Evolutionary conservation across 64 coral and sea anemone species (phyloP), one percentile per base, ranked within the genome.

Genomic region (Actinia tenebrosa): DNA sequence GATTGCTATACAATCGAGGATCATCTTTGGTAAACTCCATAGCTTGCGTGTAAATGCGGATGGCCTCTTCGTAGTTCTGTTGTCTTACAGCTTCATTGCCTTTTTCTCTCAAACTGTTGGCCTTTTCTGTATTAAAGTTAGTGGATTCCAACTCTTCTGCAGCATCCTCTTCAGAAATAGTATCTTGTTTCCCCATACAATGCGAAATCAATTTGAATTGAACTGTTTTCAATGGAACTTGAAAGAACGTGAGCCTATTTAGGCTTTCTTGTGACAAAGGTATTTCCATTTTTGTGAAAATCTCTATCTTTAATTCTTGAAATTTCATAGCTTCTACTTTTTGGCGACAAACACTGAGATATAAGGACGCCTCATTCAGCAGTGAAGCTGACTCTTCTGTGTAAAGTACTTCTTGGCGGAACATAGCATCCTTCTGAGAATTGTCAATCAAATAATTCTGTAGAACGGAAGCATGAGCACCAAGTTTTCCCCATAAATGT

Each of bases 141-240:
- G 64, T 25, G 19, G 18, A 26, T 69, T 69, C 64, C 9, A 69
- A 22, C 22, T 69, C 64, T 69, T 69, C 22, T 3, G 5, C 19
- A 8, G 18, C 64, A 30, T 42, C 43, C 68, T 56, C 69, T 75
- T 11, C 1, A 61, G 52, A 44, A 27, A 43, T 47, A 37, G 16
- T 19, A n/a, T 64, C 85, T 71, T 60, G 25, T 9, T 27, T 20
- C 26, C 45, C 43, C 88, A 96, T 86, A 88, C 94, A 93, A 84
- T 89, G 85, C 43, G 91, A 93, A 45, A 96, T 93, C 37, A 96
- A 72, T 52, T 93, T 96, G 84, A 71, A 90, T 16, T 96, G 43
- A 10, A 87, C 78, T 16, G 87, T 58, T 81, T 89, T 87, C 22
- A 96, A 60, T 2, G 94, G 94, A 27, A 96, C 42, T 44, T 96